Base-by-base conservation (phyloP, 2,797 vertebrate genomes). In the Enteromius fasciolatus region DNA sequence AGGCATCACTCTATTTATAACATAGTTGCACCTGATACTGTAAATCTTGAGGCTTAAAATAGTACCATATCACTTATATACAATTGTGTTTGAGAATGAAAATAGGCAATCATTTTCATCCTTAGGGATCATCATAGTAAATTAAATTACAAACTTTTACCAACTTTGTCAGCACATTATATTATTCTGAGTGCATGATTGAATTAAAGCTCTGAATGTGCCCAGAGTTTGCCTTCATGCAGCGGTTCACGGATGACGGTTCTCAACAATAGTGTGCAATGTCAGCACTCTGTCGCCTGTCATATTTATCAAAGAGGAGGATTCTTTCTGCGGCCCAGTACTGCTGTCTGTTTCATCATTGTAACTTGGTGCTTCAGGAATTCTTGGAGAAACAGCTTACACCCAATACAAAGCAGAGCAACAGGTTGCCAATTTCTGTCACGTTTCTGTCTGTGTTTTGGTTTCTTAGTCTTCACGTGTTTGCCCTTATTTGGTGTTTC, bases 371-470 rank as follows among this genome's bases (percentile, higher is more conserved):
- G 63, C 83, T 81, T 75, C 20, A 39, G 68, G 59, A 75, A 64
- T 41, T 63, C 69, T 63, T 81, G 73, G 41, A 76, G 17, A 76
- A 82, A 61, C 68, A 79, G 78, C 63, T 59, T 80, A 39, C 78
- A 78, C 87, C 67, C 82, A 70, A 86, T 84, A 78, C 44, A 86
- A 79, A 76, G 59, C 69, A 25, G 67, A 48, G 36, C 82, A 83
- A 85, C 67, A 66, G 46, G 48, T 83, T 84, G 66, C 67, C 68
- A 80, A 82, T 86, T 87, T 76, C 81, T 33, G 33, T 3, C 2
- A 33, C 3, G 4, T 33, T 33, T 33, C 33, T 33, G 33, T 33
- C 3, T 33, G 33, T 33, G 33, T 33, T 33, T 33, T 33, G 33
- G 33, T 33, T 33, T 33, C 33, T 33, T 4, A 33, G 33, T 33